Conservation (phyloP, 2,797 vertebrate genomes). For the Melanotaenia boesemani region DNA sequence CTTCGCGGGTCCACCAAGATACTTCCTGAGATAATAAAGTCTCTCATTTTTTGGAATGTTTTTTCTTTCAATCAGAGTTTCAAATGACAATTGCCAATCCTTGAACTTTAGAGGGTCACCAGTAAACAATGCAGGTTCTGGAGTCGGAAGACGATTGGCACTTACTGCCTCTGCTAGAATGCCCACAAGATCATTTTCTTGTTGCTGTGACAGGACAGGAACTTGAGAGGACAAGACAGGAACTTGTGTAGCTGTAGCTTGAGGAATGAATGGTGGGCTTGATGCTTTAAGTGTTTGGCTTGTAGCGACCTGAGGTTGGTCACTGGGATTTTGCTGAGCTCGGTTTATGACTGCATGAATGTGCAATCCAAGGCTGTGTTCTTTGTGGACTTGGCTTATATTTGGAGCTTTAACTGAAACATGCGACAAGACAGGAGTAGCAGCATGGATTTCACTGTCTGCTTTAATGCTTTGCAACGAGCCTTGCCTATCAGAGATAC, state of each 20-base stretch:
- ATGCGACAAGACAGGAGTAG: too few species aligned
- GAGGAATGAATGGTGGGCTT: conserved; percentile 4
- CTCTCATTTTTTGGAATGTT: conserved; percentile 5
- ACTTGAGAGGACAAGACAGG: too few species aligned
- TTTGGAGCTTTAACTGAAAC: not conserved
- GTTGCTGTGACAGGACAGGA: not conserved
- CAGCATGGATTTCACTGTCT: too few species aligned
- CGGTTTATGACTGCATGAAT: too few species aligned
- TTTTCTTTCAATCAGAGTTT: not conserved
- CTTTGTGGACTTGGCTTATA: not conserved
- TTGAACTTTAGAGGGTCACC: not conserved
- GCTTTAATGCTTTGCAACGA: not conserved
- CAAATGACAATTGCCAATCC: not conserved
- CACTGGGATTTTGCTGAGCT: too few species aligned
- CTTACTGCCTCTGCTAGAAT: not conserved
- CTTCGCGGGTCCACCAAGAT: not conserved
- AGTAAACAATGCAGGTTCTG: not conserved
- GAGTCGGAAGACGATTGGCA: not conserved
- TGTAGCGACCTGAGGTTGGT: too few species aligned
- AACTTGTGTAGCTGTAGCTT: not conserved
- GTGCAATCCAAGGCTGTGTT: too few species aligned
- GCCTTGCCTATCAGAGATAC: conserved; percentile 5
- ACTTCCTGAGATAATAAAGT: not conserved
- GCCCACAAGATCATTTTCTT: not conserved
- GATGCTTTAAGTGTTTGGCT: not conserved